Percentiles rank a stretch among this genome's conserved stretches.
Conservation (phyloP, 2,113 vertebrate species). For the Mus pahari region DNA sequence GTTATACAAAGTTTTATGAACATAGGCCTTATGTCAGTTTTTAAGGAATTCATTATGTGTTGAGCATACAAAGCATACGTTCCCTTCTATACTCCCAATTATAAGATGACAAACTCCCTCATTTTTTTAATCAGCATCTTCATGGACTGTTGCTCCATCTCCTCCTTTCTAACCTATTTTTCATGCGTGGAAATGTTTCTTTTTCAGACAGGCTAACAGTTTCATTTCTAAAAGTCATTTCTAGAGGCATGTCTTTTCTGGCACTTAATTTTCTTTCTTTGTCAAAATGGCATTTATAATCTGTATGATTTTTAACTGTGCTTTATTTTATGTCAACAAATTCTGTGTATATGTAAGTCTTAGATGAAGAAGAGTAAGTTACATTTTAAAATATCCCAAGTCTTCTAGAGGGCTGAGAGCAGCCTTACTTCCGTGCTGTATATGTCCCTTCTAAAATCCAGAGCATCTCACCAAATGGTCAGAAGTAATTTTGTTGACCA, state of each 20-base stretch:
- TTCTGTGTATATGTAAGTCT: constrained; percentile 30
- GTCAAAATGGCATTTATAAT: constrained; percentile 52
- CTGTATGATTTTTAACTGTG: constrained; percentile 44
- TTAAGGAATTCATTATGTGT: constrained; percentile 49
- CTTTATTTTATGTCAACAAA: constrained; percentile 14
- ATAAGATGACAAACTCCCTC: constrained; percentile 58
- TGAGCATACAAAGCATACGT: constrained; percentile 56
- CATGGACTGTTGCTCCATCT: neutral
- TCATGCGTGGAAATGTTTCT: constrained; percentile 48
- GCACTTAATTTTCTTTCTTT: constrained; percentile 14
- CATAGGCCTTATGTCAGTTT: constrained; percentile 66
- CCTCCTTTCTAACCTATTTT: neutral
- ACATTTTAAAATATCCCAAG: constrained; percentile 17
- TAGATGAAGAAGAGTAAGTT: constrained; percentile 16
- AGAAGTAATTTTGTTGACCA: neutral
- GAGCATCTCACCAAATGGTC: neutral
- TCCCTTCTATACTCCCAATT: constrained; percentile 64
- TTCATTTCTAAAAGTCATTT: constrained; percentile 56
- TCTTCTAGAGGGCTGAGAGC: neutral
- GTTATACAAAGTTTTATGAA: constrained; percentile 77
- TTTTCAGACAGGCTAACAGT: constrained; percentile 55
- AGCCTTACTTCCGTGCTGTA: neutral
- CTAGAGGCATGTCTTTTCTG: constrained; percentile 41
- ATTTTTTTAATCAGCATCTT: constrained; percentile 66
- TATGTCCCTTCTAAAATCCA: neutral